These are phyloP conservation scores for Sebastes itinus DNA, from an alignment of 2,797 vertebrate species.

Conservation along the genomic window DNA sequence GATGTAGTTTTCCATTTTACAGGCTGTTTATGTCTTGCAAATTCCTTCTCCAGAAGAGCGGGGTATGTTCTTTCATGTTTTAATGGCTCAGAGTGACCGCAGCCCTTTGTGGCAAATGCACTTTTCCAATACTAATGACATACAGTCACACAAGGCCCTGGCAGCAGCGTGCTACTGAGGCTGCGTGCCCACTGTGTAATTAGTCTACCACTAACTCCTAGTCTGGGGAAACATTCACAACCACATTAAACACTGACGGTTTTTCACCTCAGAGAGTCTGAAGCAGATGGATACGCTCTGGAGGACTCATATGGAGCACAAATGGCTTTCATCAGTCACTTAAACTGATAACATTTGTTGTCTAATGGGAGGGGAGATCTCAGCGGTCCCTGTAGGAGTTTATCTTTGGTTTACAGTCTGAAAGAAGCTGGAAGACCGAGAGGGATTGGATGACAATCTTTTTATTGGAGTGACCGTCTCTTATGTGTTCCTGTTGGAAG, in stretches of 20 bases:
- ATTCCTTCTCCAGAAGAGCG: conserved; percentile 79
- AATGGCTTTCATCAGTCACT: conserved; percentile 67
- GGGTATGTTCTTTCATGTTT: conserved; percentile 83
- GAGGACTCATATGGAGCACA: conserved; percentile 60
- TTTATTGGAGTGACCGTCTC: conserved; percentile 28
- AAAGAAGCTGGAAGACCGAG: neutral
- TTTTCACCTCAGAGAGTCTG: conserved; percentile 75
- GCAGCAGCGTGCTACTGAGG: conserved; percentile 67
- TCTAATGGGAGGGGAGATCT: conserved; percentile 30
- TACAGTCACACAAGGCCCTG: conserved; percentile 79
- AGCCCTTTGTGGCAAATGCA: conserved; percentile 77
- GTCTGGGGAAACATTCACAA: conserved; percentile 82
- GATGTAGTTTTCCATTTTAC: conserved; percentile 87
- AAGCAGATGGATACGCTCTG: conserved; percentile 73
- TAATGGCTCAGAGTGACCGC: conserved; percentile 80
- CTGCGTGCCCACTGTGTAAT: conserved; percentile 80
- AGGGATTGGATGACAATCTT: conserved; percentile 26
- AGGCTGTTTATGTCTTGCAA: conserved; percentile 85
- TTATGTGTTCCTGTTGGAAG: conserved; percentile 15
- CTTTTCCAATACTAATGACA: conserved; percentile 86
- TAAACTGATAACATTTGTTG: conserved; percentile 69
- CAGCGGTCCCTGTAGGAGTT: conserved; percentile 25
- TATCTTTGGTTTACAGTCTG: conserved; percentile 25
- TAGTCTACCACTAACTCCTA: conserved; percentile 82
- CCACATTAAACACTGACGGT: conserved; percentile 81